Base-by-base conservation (phyloP, 1,140 invertebrate species). In the Teleogryllus occipitalis region DNA sequence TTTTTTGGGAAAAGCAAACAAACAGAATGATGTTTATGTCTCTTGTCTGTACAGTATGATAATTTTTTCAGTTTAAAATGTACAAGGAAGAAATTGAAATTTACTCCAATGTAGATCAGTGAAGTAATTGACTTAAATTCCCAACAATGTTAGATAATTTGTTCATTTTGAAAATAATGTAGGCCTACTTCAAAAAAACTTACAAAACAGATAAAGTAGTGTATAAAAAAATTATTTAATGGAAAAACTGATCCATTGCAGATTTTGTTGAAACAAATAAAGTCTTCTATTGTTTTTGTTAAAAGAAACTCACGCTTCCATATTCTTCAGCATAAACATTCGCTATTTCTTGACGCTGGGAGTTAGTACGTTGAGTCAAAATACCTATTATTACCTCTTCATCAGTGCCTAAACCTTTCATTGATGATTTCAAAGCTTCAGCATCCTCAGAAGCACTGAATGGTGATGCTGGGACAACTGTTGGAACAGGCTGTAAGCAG, bases 331-430 rank as follows among this genome's bases (percentile, higher is more conserved):
- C 92, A 84, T 93, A 96, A 6, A 88, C 87, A 21, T 88, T 85
- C 6, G 88, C 85, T 73, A 96, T 93, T 78, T 92, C 86, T 82
- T 91, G 90, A 8, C 95, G 87, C 84, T 95, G 93, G 0, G 82
- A 83, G 83, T 91, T 92, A 47, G 90, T 89, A 49, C 93, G 87
- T 27, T 89, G 86, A 4, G 90, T 90, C 8, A 95, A 85, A 27
- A 94, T 89, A 80, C 93, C 90, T 76, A 94, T 94, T 78, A 95
- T 92, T 14, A 90, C 87, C 82, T 93, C 88, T 85, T 95, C 94
- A 83, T 95, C 91, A 5, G 93, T 95, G 3, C 93, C 91, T 74
- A 94, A 88, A 75, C 91, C 89, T 84, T 93, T 92, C 93, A 95
- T 95, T 4, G 94, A 93, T 46, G 87, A 89, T 47, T 93, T 85